Base-by-base conservation (phyloP, 2,888 invertebrate species). In the Himalopsyche anomala region DNA sequence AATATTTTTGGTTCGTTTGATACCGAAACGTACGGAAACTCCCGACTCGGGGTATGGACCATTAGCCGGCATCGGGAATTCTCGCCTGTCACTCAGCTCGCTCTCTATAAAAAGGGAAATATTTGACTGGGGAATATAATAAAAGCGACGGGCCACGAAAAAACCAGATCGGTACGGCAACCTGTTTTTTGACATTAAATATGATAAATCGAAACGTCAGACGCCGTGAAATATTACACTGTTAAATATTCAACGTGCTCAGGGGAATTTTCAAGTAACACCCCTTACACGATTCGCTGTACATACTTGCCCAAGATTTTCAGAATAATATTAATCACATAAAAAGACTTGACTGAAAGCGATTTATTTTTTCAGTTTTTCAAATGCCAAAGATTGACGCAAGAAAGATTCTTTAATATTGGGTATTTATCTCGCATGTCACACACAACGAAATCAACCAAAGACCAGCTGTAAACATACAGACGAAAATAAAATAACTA, bases 171-270 rank as follows among this genome's bases (percentile, higher is more conserved):
- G 84, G 85, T 85, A 83, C 80, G 87, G 85, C 81, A 88, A 87
- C 87, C 88, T 87, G 85, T 80, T 87, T 88, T 87, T 87, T 88
- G 88, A 88, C 88, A 86, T 88, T 88, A 88, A 88, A 88, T 86
- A 88, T 88, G 88, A 88, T 88, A 83, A 86, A 88, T 88, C 38
- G 87, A 74, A 36, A 82, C 86, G 56, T 6, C 38, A 42, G 19
- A 81, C 51, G 38, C 69, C 84, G 56, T 45, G 69, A 83, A 74
- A 80, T 84, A 62, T 83, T 83, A 36, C 84, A 40, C 74, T 74
- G 74, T 74, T 74, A 74, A 74, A 74, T 74, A 74, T 74, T 74
- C 74, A 74, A 74, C 74, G 74, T 15, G 74, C 74, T 74, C 74
- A 36, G 5, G 74, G 74, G 74, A 74, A 74, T 74, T 36, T 74